phyloP scores from a whole-genome alignment of 2,888 invertebrate species.

The Chironomus tentans region DNA sequence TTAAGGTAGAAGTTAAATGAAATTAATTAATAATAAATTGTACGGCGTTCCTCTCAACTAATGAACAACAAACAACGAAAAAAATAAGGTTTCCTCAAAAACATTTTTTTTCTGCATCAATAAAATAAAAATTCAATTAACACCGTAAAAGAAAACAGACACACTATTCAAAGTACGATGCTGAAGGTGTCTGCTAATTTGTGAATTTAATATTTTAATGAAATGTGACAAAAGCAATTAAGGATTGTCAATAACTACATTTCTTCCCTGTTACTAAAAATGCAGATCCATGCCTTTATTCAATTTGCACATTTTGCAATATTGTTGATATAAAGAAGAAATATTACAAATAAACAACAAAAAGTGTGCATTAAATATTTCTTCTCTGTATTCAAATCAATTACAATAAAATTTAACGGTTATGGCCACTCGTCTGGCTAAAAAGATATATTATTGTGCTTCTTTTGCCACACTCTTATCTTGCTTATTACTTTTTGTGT shows the following conservation, averaged over 20 bases:
- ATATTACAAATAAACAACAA: not conserved
- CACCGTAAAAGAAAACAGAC: too few relatives aligned
- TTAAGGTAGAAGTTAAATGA: not conserved
- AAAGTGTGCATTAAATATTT: not conserved
- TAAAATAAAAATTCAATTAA: not conserved
- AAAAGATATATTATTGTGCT: not conserved
- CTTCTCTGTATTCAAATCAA: not conserved
- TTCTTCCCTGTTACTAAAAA: not conserved
- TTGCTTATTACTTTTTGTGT: not conserved
- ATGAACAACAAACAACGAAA: not conserved
- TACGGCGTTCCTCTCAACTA: conserved; percentile 8
- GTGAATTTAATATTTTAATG: conserved; percentile 2
- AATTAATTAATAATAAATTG: conserved; percentile 13
- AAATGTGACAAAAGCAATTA: conserved; percentile 9
- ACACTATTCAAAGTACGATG: not conserved
- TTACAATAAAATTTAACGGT: conserved; percentile 25
- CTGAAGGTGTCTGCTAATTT: not conserved
- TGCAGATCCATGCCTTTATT: conserved; percentile 1
- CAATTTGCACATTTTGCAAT: not conserved
- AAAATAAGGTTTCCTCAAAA: not conserved
- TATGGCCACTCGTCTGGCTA: not conserved
- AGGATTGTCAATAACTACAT: conserved; percentile 14
- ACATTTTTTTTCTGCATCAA: not conserved
- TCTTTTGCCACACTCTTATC: not conserved
- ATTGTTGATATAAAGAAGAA: not conserved